Base-by-base conservation (phyloP, 2,888 invertebrate species). In the Plemyria rubiginata region DNA sequence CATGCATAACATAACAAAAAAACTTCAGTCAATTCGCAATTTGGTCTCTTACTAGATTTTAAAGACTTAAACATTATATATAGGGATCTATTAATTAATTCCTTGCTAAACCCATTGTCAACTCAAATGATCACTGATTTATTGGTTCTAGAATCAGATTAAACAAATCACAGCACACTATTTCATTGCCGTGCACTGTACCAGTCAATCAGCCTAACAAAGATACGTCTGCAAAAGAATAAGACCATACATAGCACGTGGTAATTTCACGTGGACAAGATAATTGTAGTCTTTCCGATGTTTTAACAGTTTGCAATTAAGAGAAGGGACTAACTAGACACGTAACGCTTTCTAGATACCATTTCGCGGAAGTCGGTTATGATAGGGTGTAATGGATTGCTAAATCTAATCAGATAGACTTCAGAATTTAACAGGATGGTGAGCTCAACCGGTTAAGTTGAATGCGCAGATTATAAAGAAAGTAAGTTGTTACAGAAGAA, bases 231-330 rank as follows among this genome's bases (percentile, higher is more conserved):
- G 32, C 8, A 32, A 8, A 32, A 32, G 32, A 32, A 32, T 38
- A 38, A 54, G 56, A 67, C 61, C 65, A 71, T 67, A 70, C 73
- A 67, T 66, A 60, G 65, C 73, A 74, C 65, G 77, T 77, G 76
- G 72, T 72, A 76, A 76, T 75, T 75, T 75, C 60, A 59, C 69
- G 65, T 66, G 69, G 82, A 84, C 82, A 79, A 71, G 76, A 78
- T 83, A 84, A 85, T 86, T 80, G 77, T 68, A 62, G 73, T 71
- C 73, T 70, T 76, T 77, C 75, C 72, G 68, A 77, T 72, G 73
- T 72, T 73, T 72, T 69, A 73, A 62, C 70, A 65, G 59, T 63
- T 59, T 60, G 71, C 78, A 76, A 82, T 82, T 79, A 79, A 67
- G 71, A 71, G 74, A 76, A 76, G 75, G 74, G 71, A 74, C 67